phyloP scores from a whole-genome alignment of 2,888 invertebrate genomes.

The Frankliniella intonsa region DNA sequence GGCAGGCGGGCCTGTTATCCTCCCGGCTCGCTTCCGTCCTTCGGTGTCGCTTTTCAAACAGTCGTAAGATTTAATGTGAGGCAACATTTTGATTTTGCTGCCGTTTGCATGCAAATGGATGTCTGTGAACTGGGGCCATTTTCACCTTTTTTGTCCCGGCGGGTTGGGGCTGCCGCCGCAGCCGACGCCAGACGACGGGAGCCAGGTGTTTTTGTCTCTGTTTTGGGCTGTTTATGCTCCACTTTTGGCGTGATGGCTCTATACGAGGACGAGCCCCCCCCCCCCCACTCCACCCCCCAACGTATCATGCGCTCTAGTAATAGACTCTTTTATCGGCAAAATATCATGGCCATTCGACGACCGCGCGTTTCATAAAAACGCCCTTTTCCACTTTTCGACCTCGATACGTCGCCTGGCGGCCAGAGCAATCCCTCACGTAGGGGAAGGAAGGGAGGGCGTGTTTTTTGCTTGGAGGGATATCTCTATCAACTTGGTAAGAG shows the following conservation, averaged over 20 bases:
- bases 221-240: background rate
- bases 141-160: background rate
- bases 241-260: background rate
- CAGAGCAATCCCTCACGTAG: no score
- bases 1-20: background rate
- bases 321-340: no score
- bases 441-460: no score
- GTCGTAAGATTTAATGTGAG: conserved; percentile 13
- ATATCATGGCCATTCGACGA: no score
- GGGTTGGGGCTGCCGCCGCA: background rate
- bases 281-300: background rate
- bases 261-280: background rate
- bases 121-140: background rate
- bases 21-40: background rate
- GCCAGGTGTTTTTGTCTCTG: background rate
- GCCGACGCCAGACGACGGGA: background rate
- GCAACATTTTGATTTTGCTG: conserved; percentile 9
- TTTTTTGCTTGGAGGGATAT: no score
- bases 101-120: background rate
- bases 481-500: no score
- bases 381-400: no score
- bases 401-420: no score
- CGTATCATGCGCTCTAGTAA: no score
- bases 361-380: no score
- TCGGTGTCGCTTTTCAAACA: background rate